phyloP scores from a whole-genome alignment of 53 echinoderm and acorn worm genomes.

The Stichopus horrens region DNA sequence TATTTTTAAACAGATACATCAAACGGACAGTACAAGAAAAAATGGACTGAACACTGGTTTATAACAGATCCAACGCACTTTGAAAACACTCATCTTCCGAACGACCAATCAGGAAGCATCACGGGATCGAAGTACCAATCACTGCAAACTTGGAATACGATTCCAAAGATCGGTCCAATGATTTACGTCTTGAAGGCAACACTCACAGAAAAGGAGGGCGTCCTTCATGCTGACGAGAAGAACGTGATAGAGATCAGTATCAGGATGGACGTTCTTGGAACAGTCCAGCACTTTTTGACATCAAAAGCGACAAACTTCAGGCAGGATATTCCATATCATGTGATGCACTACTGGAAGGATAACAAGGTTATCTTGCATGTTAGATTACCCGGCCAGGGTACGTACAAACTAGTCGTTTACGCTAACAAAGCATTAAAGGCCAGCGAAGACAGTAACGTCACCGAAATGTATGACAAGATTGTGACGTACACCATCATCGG shows the following conservation, averaged over 20 bases:
- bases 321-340: conserved; percentile 9
- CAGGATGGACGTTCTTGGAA: conserved; percentile 16
- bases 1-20: not conserved
- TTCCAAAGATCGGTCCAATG: conserved; percentile 14
- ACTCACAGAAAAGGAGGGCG: not conserved
- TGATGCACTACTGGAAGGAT: conserved; percentile 29
- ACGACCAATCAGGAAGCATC: not conserved
- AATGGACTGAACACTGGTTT: conserved; percentile 34
- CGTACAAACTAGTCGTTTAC: conserved; percentile 24
- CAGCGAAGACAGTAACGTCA: too few species aligned
- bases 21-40: not conserved
- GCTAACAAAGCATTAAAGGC: not conserved
- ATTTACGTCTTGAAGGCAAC: not conserved
- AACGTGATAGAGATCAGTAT: conserved; percentile 6
- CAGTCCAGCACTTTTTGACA: conserved; percentile 8
- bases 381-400: not conserved
- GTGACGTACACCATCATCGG: conserved; percentile 30
- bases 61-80: conserved; percentile 6
- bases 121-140: not conserved
- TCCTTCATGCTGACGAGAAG: not conserved
- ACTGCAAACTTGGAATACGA: not conserved
- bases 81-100: conserved; percentile 34
- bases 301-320: conserved; percentile 8
- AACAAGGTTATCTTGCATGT: not conserved
- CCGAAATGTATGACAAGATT: conserved; percentile 10